Evolutionary conservation across 1,140 invertebrate species (phyloP).

Genomic region (Hyposmocoma kahamanoa): DNA sequence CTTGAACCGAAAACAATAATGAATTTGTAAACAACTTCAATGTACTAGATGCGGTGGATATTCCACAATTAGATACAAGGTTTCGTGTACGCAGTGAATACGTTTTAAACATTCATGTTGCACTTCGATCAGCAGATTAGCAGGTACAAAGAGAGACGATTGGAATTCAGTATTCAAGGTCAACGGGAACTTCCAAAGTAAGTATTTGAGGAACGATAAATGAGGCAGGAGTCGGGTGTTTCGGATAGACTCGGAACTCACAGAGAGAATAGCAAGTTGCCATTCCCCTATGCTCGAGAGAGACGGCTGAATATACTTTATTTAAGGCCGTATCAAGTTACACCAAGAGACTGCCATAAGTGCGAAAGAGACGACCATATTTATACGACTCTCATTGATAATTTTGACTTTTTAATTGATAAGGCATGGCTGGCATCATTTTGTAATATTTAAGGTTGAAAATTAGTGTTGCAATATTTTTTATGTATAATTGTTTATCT

Average conservation of each 20-base stretch:
- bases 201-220: conserved; percentile 65
- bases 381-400: conserved; percentile 27
- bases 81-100: no score
- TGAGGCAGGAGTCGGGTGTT: conserved; percentile 34
- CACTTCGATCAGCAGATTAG: neutral
- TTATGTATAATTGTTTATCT: neutral
- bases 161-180: conserved; percentile 62
- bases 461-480: conserved; percentile 1
- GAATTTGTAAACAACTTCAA: no score
- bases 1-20: no score
- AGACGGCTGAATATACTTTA: conserved; percentile 44
- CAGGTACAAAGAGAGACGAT: conserved; percentile 19
- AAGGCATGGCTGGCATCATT: no score
- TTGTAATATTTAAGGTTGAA: conserved; percentile 4
- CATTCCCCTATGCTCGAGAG: conserved; percentile 14
- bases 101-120: neutral
- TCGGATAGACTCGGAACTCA: conserved; percentile 38
- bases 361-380: conserved; percentile 42
- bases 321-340: conserved; percentile 68
- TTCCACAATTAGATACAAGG: no score
- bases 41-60: no score
- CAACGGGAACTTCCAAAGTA: conserved; percentile 55
- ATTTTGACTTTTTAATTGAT: conserved; percentile 11
- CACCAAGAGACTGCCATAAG: conserved; percentile 28
- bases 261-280: conserved; percentile 15